phyloP scores from a whole-genome alignment of 2,888 invertebrate genomes.

The Graphium colonna region DNA sequence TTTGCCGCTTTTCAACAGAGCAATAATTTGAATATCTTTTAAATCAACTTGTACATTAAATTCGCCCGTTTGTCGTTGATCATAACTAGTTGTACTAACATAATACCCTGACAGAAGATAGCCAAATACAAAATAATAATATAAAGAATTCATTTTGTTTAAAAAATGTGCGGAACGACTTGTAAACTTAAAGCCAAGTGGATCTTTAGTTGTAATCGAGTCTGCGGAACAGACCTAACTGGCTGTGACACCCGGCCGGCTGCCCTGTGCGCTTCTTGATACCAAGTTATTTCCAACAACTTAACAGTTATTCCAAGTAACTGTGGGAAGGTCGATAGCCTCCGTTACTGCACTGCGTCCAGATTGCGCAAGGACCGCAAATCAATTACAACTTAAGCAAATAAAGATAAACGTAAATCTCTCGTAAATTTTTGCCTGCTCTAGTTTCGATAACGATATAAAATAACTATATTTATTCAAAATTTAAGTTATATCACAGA shows the following conservation, averaged over 20 bases:
- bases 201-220: slow-evolving; percentile 42
- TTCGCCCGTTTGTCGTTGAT: slow-evolving; percentile 89
- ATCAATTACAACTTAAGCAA: slow-evolving; percentile 34
- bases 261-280: slow-evolving; percentile 56
- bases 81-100: slow-evolving; percentile 55
- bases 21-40: slow-evolving; percentile 88
- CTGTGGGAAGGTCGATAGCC: slow-evolving; percentile 76
- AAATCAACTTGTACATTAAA: slow-evolving; percentile 89
- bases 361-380: slow-evolving; percentile 61
- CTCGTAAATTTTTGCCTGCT: no score
- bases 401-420: not conserved
- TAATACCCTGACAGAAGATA: slow-evolving; percentile 34
- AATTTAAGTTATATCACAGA: no score
- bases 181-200: not conserved
- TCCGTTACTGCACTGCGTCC: slow-evolving; percentile 59
- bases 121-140: slow-evolving; percentile 31
- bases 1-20: slow-evolving; percentile 81
- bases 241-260: slow-evolving; percentile 40
- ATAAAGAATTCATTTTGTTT: slow-evolving; percentile 27
- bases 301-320: slow-evolving; percentile 77
- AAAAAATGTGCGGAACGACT: not conserved
- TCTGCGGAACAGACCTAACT: slow-evolving; percentile 55
- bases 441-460: no score
- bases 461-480: no score
- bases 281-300: slow-evolving; percentile 73